These are phyloP conservation scores for Odontomyia ornata DNA, from an alignment of 2,888 invertebrate species.

Conservation along the genomic window DNA sequence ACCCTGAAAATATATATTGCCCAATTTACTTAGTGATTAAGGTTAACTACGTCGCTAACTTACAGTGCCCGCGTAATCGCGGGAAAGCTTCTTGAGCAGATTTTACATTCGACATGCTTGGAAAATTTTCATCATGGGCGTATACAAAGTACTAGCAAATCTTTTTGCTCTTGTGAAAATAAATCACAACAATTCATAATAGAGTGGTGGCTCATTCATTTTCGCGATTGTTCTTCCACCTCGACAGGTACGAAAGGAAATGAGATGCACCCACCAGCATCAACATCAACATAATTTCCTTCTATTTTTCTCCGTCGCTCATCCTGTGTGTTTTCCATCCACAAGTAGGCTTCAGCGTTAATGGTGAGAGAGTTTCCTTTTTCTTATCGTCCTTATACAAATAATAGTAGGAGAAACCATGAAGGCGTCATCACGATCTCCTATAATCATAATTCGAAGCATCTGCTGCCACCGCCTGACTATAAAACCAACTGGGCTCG, in stretches of 20 bases:
- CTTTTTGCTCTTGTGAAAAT: not conserved
- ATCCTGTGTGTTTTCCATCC: not conserved
- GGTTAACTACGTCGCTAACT: slow-evolving; percentile 29
- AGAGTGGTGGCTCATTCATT: not conserved
- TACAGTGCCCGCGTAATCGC: not conserved
- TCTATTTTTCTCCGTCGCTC: not conserved
- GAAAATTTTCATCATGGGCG: not conserved
- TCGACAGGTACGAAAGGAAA: not conserved
- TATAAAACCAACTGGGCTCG: not conserved
- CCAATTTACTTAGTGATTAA: slow-evolving; percentile 25
- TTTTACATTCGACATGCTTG: not conserved
- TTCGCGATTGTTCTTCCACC: not conserved
- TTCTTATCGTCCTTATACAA: slow-evolving; percentile 3
- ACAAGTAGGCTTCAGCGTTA: no score
- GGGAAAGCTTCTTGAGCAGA: not conserved
- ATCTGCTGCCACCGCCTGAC: slow-evolving; percentile 31
- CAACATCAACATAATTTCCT: slow-evolving; percentile 22
- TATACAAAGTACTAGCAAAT: not conserved
- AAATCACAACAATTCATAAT: slow-evolving; percentile 16
- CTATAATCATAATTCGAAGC: slow-evolving; percentile 41
- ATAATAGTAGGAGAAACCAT: not conserved
- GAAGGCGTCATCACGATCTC: not conserved
- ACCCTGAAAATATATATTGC: slow-evolving; percentile 9
- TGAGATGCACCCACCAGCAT: not conserved
- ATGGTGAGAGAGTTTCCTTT: no score